phyloP scores from a whole-genome alignment of 2,113 vertebrate genomes.

The Centrocercus urophasianus region DNA sequence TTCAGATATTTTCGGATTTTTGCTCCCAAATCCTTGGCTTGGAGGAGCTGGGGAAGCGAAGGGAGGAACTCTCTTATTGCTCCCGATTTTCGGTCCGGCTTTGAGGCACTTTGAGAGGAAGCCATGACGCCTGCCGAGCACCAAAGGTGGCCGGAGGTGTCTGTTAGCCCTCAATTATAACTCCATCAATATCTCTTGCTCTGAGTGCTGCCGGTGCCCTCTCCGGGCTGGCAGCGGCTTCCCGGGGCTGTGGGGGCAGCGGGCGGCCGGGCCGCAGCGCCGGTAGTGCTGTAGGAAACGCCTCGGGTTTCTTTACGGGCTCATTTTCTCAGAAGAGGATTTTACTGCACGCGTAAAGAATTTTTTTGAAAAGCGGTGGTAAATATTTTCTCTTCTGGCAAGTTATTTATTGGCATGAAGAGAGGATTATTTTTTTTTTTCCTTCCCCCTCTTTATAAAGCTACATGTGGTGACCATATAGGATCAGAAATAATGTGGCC shows the following conservation, averaged over 20 bases:
- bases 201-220: not conserved
- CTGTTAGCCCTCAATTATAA: conserved; percentile 59
- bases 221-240: not conserved
- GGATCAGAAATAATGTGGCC: conserved; percentile 64
- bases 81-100: not conserved
- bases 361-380: conserved; percentile 69
- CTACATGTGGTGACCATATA: conserved; percentile 73
- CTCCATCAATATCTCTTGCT: conserved; percentile 17
- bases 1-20: not conserved
- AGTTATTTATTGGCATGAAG: conserved; percentile 67
- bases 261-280: not conserved
- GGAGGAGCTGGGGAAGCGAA: not conserved
- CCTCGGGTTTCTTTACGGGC: conserved; percentile 55
- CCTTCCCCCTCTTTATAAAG: conserved; percentile 7
- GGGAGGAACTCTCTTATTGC: not conserved
- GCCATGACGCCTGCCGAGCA: not conserved
- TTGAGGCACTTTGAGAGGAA: not conserved
- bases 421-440: not conserved
- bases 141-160: not conserved
- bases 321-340: conserved; percentile 65
- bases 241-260: not conserved
- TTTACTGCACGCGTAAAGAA: conserved; percentile 64
- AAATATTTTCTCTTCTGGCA: conserved; percentile 74
- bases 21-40: fast-evolving
- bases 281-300: conserved; percentile 16